Base-by-base conservation (phyloP, 2,888 invertebrate species). In the Poecilobothrus nobilitatus region DNA sequence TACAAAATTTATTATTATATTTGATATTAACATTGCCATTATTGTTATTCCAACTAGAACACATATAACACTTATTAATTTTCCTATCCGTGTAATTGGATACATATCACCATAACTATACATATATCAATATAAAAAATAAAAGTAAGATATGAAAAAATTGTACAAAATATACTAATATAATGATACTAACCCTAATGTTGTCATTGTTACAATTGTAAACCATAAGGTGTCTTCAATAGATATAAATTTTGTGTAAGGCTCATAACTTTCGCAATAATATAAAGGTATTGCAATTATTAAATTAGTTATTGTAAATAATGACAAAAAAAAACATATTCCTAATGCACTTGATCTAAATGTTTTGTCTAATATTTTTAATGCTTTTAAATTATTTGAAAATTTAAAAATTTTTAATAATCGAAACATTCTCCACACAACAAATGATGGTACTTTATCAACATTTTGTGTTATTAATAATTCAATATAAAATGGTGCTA, bases 151-250 rank as follows among this genome's bases (percentile, higher is more conserved):
- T 5, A 27, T 27, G 2, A 27, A 27, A 27, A 27, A 5, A 27
- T 27, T n/a, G n/a, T n/a, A n/a, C 8, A 66, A 5, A 66, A 12
- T 22, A 22, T 22, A 4, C 22, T 22, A 22, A 63, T 10, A 67
- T 37, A 2, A 67, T 15, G 1, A 10, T 8, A 90, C 94, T 93
- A 84, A 98, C 97, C 98, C 97, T 74, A 98, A 84, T 67, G 98
- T 98, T 71, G 98, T 98, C 97, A 99, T 99, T 75, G 99, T 99
- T 80, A 99, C 99, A 80, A 99, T 99, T 80, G 99, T 99, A 86
- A 99, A 99, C 99, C 99, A 99, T 84, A 99, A 99, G 75, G 99
- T 97, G 68, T 97, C 96, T 71, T 99, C 99, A 85, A 99, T 99
- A 81, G 97, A 97, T 73, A 96, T 97, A 86, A 99, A 99, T 83